These are phyloP conservation scores for Nibea coibor DNA, from an alignment of 2,113 vertebrate genomes.

Conservation along the genomic window DNA sequence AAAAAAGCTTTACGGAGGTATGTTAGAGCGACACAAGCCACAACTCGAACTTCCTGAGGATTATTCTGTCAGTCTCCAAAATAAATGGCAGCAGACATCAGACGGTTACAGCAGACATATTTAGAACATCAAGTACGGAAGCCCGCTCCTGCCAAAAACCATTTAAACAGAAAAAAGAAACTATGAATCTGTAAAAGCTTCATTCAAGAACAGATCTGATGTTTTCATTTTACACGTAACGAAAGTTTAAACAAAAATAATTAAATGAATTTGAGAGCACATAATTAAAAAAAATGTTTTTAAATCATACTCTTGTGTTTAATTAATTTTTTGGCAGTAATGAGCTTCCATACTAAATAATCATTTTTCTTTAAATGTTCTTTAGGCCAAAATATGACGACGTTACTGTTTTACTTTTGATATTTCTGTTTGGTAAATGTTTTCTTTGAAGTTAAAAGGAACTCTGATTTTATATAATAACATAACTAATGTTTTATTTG, in stretches of 20 bases:
- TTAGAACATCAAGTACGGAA: neutral
- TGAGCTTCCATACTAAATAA: neutral
- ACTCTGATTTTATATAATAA: neutral
- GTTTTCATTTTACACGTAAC: neutral
- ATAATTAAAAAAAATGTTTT: too few relatives aligned
- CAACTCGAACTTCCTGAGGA: constrained; percentile 11
- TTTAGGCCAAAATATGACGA: neutral
- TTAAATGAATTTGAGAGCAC: too few relatives aligned
- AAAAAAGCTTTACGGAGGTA: too few relatives aligned
- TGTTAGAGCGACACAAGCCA: neutral
- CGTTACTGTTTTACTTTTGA: neutral
- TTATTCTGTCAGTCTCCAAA: neutral
- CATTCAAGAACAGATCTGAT: neutral
- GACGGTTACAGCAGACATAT: neutral
- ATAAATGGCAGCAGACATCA: neutral
- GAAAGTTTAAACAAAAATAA: neutral
- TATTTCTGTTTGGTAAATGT: too few relatives aligned
- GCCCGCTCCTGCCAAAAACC: neutral
- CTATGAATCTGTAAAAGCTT: neutral
- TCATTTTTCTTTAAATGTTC: neutral
- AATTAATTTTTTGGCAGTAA: neutral
- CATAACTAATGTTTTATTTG: neutral
- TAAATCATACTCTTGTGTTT: neutral
- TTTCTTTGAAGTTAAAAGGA: neutral
- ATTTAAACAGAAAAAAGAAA: too few relatives aligned